Conservation (phyloP, 2,888 invertebrate genomes). For the Hirtodrosophila histrioides region DNA sequence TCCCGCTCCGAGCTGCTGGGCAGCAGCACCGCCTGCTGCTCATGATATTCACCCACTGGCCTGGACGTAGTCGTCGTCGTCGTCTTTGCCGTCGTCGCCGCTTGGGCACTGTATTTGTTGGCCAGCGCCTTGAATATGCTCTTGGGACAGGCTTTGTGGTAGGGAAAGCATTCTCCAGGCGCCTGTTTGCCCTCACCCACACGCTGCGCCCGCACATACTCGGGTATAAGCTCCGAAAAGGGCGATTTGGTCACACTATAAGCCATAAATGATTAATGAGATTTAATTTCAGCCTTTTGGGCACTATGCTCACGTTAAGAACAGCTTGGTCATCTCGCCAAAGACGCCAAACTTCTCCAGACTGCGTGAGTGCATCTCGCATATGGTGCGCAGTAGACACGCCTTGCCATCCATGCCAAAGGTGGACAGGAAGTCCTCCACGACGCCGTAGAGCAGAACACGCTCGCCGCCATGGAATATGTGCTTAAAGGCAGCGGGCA, state of each 20-base stretch:
- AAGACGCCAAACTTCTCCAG: slow-evolving; percentile 91
- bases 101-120: slow-evolving; percentile 76
- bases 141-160: slow-evolving; percentile 92
- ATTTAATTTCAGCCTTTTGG: not conserved
- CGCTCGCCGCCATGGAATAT: slow-evolving; percentile 92
- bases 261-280: not conserved
- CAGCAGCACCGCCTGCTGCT: slow-evolving; percentile 76
- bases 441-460: slow-evolving; percentile 90
- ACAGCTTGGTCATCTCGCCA: slow-evolving; percentile 92
- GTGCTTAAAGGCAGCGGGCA: slow-evolving; percentile 84
- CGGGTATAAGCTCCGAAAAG: slow-evolving; percentile 89
- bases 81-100: slow-evolving; percentile 10
- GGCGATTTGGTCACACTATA: slow-evolving; percentile 92
- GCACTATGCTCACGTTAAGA: slow-evolving; percentile 89
- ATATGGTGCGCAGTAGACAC: slow-evolving; percentile 92
- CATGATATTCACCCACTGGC: slow-evolving; percentile 77
- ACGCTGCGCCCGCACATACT: slow-evolving; percentile 92
- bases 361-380: slow-evolving; percentile 93
- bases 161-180: slow-evolving; percentile 93
- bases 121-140: slow-evolving; percentile 87
- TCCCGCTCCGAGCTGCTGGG: slow-evolving; percentile 72
- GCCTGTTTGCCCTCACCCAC: slow-evolving; percentile 88
- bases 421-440: slow-evolving; percentile 91
- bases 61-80: slow-evolving; percentile 30
- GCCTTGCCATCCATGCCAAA: slow-evolving; percentile 93